Evolutionary conservation across 2,888 invertebrate species (phyloP).

Genomic region (Anagyrus pseudococci): DNA sequence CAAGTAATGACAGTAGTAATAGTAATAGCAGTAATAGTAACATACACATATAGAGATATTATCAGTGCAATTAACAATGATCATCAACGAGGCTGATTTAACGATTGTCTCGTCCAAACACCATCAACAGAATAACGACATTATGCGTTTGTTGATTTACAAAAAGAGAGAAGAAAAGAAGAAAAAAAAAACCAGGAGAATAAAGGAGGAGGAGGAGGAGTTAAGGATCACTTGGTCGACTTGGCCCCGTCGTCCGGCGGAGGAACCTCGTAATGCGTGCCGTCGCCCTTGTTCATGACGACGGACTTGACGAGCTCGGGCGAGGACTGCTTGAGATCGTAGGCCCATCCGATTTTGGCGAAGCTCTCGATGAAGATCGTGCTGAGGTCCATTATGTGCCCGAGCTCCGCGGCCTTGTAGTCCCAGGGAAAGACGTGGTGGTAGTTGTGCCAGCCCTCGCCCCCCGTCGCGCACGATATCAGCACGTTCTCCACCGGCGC

Average conservation of each 20-base stretch:
- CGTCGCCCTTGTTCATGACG: slow-evolving; percentile 67
- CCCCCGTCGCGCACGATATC: slow-evolving; percentile 52
- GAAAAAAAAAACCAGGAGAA: no score
- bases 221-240: no score
- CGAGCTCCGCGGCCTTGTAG: slow-evolving; percentile 88
- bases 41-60: no score
- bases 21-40: no score
- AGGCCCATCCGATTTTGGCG: slow-evolving; percentile 77
- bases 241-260: neutral
- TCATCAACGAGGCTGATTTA: no score
- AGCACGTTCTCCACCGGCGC: slow-evolving; percentile 46
- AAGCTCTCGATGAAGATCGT: slow-evolving; percentile 75
- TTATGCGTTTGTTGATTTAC: no score
- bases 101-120: no score
- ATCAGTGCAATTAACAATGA: no score
- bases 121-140: no score
- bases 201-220: no score
- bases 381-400: slow-evolving; percentile 70
- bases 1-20: no score
- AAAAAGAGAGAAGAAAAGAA: no score
- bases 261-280: slow-evolving; percentile 8
- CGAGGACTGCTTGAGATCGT: slow-evolving; percentile 75
- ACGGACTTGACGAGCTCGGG: slow-evolving; percentile 65
- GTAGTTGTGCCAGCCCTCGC: slow-evolving; percentile 71
- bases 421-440: slow-evolving; percentile 95